Evolutionary conservation across 2,113 vertebrate genomes (phyloP), one percentile per base, ranked within the genome.

Genomic region (Toxotes jaculatrix): DNA sequence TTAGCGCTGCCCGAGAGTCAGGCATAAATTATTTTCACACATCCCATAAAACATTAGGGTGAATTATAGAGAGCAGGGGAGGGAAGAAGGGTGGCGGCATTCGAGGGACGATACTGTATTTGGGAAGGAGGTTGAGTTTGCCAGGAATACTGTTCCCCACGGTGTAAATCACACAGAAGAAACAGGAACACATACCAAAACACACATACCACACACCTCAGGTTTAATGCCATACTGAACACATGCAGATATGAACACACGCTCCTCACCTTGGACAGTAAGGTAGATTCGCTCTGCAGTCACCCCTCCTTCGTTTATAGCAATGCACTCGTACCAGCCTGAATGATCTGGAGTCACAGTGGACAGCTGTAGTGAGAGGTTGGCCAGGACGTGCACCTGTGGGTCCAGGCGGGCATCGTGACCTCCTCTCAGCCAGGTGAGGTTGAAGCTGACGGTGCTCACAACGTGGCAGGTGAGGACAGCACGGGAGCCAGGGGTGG

Each of bases 371-470:
- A 99, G 89, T 0, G 98, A 98, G 8, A 96, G 93, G 90, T 99
- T 96, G 61, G 88, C 72, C 83, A 97, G 85, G 60, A 95, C 0
- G 0, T 87, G 93, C 0, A 93, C 81, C 12, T 91, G 85, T 2
- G 94, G 94, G 49, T 97, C 96, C 63, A 87, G 56, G 1, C 91
- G 93, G 42, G 92, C 82, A 0, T 98, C 96, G 0, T 84, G 86
- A 21, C 92, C 93, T 0, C 93, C 95, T 42, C 93, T 95, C 75
- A 95, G 93, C 98, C 98, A 99, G 34, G 96, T 97, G 31, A 99
- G 95, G 89, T 99, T 99, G 92, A 97, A 98, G 67, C 0, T 93
- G 49, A 97, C 96, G 0, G 96, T 95, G 82, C 98, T 98, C 66
- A 91, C 47, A 4, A 96, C 94, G 0, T 96, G 81, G 89, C 98